A percentile compares a stretch with the other conserved stretches of the same genome.
phyloP scores from a whole-genome alignment of 2,888 invertebrate species.

The Prionchulus punctatus region DNA sequence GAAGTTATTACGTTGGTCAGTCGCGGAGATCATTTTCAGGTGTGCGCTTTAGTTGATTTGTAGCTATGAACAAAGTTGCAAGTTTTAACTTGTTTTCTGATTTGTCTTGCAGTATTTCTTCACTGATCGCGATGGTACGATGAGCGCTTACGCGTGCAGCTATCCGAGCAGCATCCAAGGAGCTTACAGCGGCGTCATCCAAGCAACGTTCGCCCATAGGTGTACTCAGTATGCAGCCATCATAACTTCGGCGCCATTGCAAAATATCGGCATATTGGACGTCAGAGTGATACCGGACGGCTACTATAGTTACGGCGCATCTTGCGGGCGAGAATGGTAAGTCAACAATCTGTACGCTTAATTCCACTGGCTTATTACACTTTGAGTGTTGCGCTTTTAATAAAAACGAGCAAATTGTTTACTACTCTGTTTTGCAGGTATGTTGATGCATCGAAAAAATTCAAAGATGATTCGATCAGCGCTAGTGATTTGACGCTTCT shows the following conservation, averaged over 20 bases:
- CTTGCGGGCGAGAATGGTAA: conserved; percentile 28
- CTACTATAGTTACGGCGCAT: conserved; percentile 30
- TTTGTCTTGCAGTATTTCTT: conserved; percentile 26
- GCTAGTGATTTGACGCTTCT: conserved; percentile 21
- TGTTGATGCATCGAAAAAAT: conserved; percentile 23
- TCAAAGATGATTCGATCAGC: conserved; percentile 26
- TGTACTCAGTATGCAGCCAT: conserved; percentile 31
- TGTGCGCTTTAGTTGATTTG: background rate
- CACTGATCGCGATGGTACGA: conserved; percentile 30
- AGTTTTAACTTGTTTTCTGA: background rate
- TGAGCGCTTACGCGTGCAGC: conserved; percentile 29
- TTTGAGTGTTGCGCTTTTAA: background rate
- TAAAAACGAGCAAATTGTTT: too few relatives aligned
- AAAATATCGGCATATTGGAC: conserved; percentile 26
- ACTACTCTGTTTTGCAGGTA: background rate
- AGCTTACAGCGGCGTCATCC: conserved; percentile 31
- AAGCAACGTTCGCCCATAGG: conserved; percentile 28
- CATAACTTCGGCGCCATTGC: conserved; percentile 29
- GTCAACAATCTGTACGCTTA: background rate
- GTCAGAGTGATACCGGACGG: conserved; percentile 25
- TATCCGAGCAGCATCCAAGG: conserved; percentile 30
- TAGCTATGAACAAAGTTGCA: background rate
- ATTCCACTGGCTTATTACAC: background rate
- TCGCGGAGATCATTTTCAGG: background rate
- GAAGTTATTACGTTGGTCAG: conserved; percentile 9